These are phyloP conservation scores for Podarcis raffonei DNA, from an alignment of 2,113 vertebrate genomes.

Conservation along the genomic window DNA sequence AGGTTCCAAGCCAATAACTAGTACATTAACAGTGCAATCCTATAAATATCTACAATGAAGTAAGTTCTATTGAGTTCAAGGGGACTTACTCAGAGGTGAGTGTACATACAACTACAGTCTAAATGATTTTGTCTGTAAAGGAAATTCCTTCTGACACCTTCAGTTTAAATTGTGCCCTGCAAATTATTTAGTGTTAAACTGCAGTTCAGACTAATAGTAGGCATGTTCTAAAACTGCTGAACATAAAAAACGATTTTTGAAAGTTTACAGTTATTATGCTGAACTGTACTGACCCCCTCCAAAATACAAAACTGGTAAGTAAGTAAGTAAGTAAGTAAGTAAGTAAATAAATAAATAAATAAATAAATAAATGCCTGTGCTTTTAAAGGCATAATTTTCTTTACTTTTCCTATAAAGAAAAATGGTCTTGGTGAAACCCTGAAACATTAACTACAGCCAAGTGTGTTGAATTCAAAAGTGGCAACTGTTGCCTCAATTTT, in stretches of 20 bases:
- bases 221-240: neutral
- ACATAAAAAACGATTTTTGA: neutral
- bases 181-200: neutral
- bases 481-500: constrained; percentile 18
- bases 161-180: neutral
- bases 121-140: neutral
- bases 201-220: neutral
- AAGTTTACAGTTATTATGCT: neutral
- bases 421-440: neutral
- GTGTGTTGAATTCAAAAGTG: constrained; percentile 19
- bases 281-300: neutral
- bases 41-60: too few species aligned
- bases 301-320: neutral
- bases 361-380: neutral
- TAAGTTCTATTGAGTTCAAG: too few species aligned
- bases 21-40: too few species aligned
- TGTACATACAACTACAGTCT: neutral
- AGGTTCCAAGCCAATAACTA: too few species aligned
- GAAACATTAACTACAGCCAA: neutral
- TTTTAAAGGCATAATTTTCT: neutral
- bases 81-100: too few species aligned
- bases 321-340: neutral
- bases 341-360: too few species aligned
- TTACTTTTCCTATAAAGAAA: neutral
- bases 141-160: neutral